phyloP scores from a whole-genome alignment of 2,888 invertebrate species.

The Orchesellides sinensis region DNA sequence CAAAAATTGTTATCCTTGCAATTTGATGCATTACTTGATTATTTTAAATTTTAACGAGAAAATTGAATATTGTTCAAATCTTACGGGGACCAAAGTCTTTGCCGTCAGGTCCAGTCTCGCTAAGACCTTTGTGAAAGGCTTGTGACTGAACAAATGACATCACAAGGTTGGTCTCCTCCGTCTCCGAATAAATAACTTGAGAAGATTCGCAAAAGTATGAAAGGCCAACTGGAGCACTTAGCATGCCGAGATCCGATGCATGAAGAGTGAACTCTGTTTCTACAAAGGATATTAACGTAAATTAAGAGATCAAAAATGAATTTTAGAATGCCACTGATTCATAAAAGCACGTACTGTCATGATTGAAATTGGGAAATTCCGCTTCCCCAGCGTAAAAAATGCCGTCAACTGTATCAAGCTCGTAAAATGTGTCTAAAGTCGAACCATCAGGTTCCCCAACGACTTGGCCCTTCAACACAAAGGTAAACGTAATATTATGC shows the following conservation, averaged over 20 bases:
- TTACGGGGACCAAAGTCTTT: slow-evolving; percentile 55
- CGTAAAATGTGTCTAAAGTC: slow-evolving; percentile 36
- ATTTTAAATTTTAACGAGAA: neutral
- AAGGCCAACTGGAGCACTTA: slow-evolving; percentile 48
- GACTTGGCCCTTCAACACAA: slow-evolving; percentile 25
- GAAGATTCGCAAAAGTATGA: slow-evolving; percentile 55
- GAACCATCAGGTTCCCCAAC: neutral
- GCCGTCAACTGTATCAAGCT: slow-evolving; percentile 46
- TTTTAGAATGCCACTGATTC: too few species aligned
- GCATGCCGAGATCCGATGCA: slow-evolving; percentile 45
- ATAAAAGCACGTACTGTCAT: slow-evolving; percentile 30
- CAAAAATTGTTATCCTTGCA: neutral
- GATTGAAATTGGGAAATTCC: slow-evolving; percentile 39
- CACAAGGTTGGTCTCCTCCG: slow-evolving; percentile 24
- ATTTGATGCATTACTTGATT: too few species aligned
- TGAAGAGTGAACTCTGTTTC: slow-evolving; percentile 20
- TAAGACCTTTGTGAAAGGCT: slow-evolving; percentile 44
- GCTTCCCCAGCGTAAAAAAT: slow-evolving; percentile 49
- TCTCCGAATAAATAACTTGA: slow-evolving; percentile 47
- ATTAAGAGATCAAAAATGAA: too few species aligned
- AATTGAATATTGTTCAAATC: neutral
- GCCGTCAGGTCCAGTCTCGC: slow-evolving; percentile 47
- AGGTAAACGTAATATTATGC: slow-evolving; percentile 33
- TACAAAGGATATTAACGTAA: neutral
- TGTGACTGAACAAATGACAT: slow-evolving; percentile 37